Base-by-base conservation (phyloP, 2,797 vertebrate species). In the Threskiornis aethiopicus region DNA sequence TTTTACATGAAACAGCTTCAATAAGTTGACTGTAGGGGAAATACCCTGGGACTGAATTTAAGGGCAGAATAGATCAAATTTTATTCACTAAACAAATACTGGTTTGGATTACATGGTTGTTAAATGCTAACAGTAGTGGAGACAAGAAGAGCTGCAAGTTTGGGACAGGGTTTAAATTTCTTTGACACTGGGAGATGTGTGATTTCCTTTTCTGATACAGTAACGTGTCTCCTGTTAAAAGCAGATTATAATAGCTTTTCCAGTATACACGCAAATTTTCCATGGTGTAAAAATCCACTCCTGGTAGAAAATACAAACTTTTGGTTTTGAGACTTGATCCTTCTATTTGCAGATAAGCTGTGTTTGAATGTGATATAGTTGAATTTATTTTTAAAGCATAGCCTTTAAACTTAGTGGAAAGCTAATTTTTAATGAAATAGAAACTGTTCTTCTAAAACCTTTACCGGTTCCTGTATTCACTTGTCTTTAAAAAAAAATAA, bases 141-240 rank as follows among this genome's bases (percentile, higher is more conserved):
- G 39, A 58, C 2, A 6, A 49, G 29, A 84, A 66, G 7, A 57
- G 13, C 25, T 47, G 28, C 42, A 71, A 7, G 39, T 44, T 61
- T 81, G n/a, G 37, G 82, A 16, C 9, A 35, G 16, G 20, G 28
- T 78, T 71, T 75, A 24, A 41, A 28, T 94, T 92, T 86, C 42
- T 62, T 17, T 6, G 2, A 9, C 0, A 0, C 3, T 71, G 41
- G 70, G 61, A 71, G n/a, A 35, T 25, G 11, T 59, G 22, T 41
- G 20, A 52, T 89, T 86, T 89, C 44, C 35, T 84, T 72, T 90
- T 84, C 54, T 92, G 55, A 28, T 84, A 44, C 46, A 18, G 21
- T 87, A 42, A 20, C 41, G 55, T 69, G 10, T 87, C 41, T 89
- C 58, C 69, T 87, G 59, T 26, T 54, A 72, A 69, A 83, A 80